A percentile compares a stretch with the other conserved stretches of the same genome.
Conservation (phyloP, 1,140 invertebrate genomes). For the Harlomillsia oculata region DNA sequence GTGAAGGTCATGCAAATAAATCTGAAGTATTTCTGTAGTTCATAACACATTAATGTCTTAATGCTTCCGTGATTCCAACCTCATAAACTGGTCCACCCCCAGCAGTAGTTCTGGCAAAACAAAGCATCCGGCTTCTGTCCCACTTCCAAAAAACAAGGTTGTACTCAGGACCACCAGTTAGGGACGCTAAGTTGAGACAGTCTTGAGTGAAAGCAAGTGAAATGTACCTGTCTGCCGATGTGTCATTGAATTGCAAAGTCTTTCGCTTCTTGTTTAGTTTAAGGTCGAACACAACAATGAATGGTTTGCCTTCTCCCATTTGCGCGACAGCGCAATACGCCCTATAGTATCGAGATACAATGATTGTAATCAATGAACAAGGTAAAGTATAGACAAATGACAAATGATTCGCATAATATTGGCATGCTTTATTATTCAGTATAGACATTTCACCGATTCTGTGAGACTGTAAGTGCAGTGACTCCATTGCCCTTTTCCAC, state of each 20-base stretch:
- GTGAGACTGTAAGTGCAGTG: constrained; percentile 19
- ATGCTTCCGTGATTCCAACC: too few species aligned
- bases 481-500: constrained; percentile 28
- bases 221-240: constrained; percentile 49
- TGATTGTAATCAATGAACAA: too few species aligned
- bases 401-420: too few species aligned
- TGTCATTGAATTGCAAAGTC: constrained; percentile 40
- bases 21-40: neutral
- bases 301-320: constrained; percentile 40
- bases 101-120: constrained; percentile 57
- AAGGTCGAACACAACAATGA: constrained; percentile 45
- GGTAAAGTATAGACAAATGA: too few species aligned
- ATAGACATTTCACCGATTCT: constrained; percentile 21
- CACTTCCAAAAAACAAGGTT: constrained; percentile 69
- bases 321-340: constrained; percentile 29
- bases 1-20: neutral
- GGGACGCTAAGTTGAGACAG: constrained; percentile 62
- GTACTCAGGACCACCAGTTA: constrained; percentile 69
- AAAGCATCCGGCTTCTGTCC: constrained; percentile 73
- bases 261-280: constrained; percentile 43
- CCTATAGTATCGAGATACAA: too few species aligned
- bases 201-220: constrained; percentile 67
- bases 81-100: constrained; percentile 42
- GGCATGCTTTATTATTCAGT: too few species aligned
- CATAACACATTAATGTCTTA: neutral